Percentiles rank a stretch among this genome's conserved stretches.
Conservation (phyloP, 2,888 invertebrate species). For the Ormyrus labotus region DNA sequence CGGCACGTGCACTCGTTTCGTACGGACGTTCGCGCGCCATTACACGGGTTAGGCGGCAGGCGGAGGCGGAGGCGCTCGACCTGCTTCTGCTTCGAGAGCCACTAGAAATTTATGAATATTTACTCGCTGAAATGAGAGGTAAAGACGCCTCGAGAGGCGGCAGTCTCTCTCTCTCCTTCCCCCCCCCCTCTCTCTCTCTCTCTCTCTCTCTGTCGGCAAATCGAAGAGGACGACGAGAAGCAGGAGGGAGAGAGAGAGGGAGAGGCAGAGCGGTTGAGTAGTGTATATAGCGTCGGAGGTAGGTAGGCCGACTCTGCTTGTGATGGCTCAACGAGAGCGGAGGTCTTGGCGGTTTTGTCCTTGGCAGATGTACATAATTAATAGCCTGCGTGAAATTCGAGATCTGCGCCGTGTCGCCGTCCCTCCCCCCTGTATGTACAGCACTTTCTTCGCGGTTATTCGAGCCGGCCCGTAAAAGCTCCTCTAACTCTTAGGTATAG, state of each 20-base stretch:
- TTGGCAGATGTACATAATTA: constrained; percentile 10
- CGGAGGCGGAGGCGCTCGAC: constrained; percentile 40
- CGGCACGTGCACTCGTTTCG: constrained; percentile 5
- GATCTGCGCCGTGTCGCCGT: not conserved
- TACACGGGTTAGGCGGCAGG: not conserved
- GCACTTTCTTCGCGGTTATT: not conserved
- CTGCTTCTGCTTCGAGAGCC: constrained; percentile 39
- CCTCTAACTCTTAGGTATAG: no score
- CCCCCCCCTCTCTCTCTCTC: no score
- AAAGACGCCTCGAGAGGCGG: constrained; percentile 1
- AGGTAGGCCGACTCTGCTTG: not conserved
- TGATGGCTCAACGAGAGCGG: not conserved
- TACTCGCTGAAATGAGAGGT: constrained; percentile 45
- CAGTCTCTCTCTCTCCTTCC: no score
- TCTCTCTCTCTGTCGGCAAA: no score
- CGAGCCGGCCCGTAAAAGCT: not conserved
- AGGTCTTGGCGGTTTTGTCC: not conserved
- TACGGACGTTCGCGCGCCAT: constrained; percentile 11
- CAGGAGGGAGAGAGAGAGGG: not conserved
- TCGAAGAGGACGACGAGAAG: no score
- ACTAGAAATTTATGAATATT: constrained; percentile 53
- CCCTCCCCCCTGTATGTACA: not conserved
- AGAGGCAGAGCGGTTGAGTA: not conserved
- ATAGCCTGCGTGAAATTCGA: constrained; percentile 21
- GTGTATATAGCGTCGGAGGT: not conserved